Conservation (phyloP, 2,113 vertebrate species). For the Ictalurus furcatus region DNA sequence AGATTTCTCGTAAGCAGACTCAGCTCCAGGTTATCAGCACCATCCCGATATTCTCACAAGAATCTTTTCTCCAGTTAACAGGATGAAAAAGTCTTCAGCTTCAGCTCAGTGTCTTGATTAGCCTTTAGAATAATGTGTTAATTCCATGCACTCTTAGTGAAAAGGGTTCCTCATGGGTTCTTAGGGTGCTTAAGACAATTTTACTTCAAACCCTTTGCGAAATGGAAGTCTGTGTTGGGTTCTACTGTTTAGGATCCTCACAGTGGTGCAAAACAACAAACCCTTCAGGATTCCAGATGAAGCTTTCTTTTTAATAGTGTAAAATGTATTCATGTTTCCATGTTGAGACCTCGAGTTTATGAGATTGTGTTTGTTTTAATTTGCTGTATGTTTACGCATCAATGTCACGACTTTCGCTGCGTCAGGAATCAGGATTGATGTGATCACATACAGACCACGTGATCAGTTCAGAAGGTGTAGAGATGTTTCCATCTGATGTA, state of each 20-base stretch:
- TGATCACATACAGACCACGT: not conserved
- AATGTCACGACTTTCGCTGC: not conserved
- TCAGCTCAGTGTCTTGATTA: not conserved
- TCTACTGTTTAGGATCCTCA: not conserved
- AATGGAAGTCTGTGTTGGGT: not conserved
- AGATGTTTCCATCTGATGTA: not conserved
- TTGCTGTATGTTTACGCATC: not conserved
- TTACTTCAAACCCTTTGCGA: not conserved
- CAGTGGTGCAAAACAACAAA: not conserved
- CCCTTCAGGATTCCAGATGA: not conserved
- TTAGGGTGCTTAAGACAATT: not conserved
- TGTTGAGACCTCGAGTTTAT: not conserved
- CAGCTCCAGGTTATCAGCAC: not conserved
- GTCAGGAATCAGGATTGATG: not conserved
- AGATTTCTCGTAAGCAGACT: not conserved
- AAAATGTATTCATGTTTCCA: not conserved
- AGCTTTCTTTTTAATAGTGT: not conserved
- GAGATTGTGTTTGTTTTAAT: not conserved
- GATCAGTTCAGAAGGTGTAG: not conserved
- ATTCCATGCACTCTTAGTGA: not conserved
- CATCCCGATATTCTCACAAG: not conserved
- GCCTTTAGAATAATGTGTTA: not conserved
- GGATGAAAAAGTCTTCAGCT: not conserved
- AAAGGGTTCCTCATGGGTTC: not conserved
- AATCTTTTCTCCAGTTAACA: slow-evolving; percentile 1